These are phyloP conservation scores for Menura novaehollandiae DNA, from an alignment of 2,113 vertebrate species.

Conservation along the genomic window DNA sequence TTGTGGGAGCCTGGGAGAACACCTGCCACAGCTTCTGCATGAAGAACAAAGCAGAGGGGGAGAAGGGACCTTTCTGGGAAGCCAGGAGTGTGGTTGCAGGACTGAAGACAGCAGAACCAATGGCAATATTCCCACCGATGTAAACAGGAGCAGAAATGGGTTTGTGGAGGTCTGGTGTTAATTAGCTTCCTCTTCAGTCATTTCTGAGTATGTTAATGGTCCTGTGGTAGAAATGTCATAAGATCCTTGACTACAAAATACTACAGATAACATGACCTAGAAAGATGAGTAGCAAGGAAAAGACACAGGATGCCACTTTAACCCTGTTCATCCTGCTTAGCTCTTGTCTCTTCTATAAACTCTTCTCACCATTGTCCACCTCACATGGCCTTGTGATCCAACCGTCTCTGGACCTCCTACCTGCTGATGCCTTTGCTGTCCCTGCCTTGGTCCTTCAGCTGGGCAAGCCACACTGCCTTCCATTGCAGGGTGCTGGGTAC, in stretches of 20 bases:
- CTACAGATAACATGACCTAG: background rate
- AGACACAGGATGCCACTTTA: background rate
- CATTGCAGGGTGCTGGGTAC: background rate
- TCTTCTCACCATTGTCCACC: background rate
- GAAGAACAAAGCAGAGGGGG: background rate
- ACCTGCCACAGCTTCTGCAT: background rate
- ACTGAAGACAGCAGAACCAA: background rate
- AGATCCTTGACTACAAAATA: background rate
- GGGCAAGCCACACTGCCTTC: background rate
- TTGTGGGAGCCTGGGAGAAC: background rate
- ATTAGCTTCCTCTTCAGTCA: background rate
- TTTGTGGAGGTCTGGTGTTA: background rate
- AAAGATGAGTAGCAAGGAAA: background rate
- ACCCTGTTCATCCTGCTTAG: background rate
- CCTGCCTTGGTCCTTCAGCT: background rate
- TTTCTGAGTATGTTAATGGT: background rate
- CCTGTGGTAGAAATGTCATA: background rate
- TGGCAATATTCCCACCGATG: background rate
- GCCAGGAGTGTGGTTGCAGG: background rate
- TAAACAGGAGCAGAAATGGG: background rate
- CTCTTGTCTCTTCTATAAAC: background rate
- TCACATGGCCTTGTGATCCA: background rate
- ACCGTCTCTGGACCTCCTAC: background rate
- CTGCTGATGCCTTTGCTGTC: background rate
- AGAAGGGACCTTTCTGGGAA: background rate